Evolutionary conservation across 2,888 invertebrate species (phyloP), one percentile per base, ranked within the genome.

Genomic region (Eristalis tenax): DNA sequence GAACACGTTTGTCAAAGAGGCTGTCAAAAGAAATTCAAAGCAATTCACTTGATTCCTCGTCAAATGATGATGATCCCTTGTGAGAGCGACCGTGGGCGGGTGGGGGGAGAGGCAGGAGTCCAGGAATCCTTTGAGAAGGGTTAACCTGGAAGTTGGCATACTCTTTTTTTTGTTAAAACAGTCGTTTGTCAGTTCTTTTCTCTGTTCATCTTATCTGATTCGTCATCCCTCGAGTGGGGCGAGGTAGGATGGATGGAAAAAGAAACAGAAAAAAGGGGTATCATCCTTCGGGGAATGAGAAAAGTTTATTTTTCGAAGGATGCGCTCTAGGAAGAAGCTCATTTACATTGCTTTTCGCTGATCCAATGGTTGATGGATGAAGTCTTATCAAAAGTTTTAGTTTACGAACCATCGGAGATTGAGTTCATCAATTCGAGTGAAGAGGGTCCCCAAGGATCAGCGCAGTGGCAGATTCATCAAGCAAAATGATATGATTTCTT

Each of bases 21-120:
- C 13, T 69, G 59, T 43, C 43, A 64, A 26, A 50, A 61, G 32
- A 32, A 66, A 23, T 68, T 59, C 32, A 73, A 68, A 64, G 38
- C 26, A 70, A 78, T 57, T 70, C 64, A 26, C 22, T 70, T 70
- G 38, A 70, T 56, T 26, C 50, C 32, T 64, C 11, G 0, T 64
- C 56, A 78, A 70, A 78, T 57, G 70, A 70, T 70, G 63, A 69
- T 78, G 26, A 26, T 26, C 68, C 68, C 26, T 23, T 15, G 61
- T 64, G 56, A 40, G n/a, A 43, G 18, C 5, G 18, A 2, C 32
- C 6, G 8, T 5, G n/a, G 4, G 8, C 5, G 50, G 8, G 8
- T 10, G 4, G 18, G 4, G 18, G 57, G 10, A 4, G 23, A 1
- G 57, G 10, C 13, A 15, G 15, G 4, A 13, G 15, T n/a, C 13